Evolutionary conservation across 1,140 invertebrate species (phyloP).

Genomic region (Phenacoccus solenopsis): DNA sequence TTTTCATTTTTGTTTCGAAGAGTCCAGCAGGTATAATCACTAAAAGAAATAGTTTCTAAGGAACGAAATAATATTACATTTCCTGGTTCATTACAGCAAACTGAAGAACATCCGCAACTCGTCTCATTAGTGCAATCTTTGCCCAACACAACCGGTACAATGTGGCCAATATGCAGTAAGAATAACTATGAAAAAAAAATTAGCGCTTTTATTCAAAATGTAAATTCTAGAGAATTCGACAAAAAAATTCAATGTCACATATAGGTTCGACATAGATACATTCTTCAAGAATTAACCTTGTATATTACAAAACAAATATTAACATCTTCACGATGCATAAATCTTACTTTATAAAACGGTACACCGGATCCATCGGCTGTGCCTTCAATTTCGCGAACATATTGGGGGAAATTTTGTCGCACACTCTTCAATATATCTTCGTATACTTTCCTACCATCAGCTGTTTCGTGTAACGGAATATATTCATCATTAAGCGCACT

Average conservation of each 20-base stretch:
- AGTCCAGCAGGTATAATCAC: too few species aligned
- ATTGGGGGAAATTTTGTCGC: slow-evolving; percentile 60
- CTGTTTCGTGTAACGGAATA: slow-evolving; percentile 53
- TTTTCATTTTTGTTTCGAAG: too few species aligned
- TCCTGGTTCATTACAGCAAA: slow-evolving; percentile 55
- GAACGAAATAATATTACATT: slow-evolving; percentile 24
- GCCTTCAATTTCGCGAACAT: slow-evolving; percentile 67
- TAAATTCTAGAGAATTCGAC: too few species aligned
- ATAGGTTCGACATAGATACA: too few species aligned
- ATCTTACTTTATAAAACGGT: slow-evolving; percentile 59
- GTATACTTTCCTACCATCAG: slow-evolving; percentile 51
- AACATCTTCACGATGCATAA: too few species aligned
- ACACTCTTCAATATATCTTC: slow-evolving; percentile 54
- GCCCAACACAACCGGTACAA: slow-evolving; percentile 46
- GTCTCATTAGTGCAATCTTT: slow-evolving; percentile 39
- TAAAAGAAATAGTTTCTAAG: too few species aligned
- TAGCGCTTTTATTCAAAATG: too few species aligned
- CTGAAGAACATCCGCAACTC: slow-evolving; percentile 54
- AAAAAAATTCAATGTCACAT: too few species aligned
- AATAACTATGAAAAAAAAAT: slow-evolving; percentile 53
- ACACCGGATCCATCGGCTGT: slow-evolving; percentile 68
- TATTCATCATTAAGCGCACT: slow-evolving; percentile 50
- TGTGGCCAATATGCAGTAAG: slow-evolving; percentile 67
- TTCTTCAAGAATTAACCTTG: too few species aligned
- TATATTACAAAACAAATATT: too few species aligned